Conservation (phyloP, 2,888 invertebrate species). For the Pharmacophagus antenor region DNA sequence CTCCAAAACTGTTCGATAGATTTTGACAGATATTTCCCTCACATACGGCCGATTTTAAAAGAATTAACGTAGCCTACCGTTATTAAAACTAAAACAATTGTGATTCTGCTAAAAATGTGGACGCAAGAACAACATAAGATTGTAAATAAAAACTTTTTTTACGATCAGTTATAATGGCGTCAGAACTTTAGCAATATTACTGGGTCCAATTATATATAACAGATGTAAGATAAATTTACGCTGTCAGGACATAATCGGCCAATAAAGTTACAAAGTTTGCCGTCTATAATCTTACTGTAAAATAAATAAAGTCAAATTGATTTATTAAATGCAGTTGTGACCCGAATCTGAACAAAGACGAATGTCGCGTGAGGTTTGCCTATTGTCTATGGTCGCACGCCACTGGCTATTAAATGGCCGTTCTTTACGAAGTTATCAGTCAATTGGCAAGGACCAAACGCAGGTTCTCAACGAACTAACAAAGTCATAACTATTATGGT, state of each 20-base stretch:
- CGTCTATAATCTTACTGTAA: neutral
- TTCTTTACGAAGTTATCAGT: neutral
- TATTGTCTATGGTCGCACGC: neutral
- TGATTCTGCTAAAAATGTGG: too few species aligned
- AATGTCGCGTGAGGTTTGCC: neutral
- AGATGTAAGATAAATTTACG: neutral
- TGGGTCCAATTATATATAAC: neutral
- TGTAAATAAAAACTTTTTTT: too few species aligned
- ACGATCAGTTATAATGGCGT: too few species aligned
- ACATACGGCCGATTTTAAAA: too few species aligned
- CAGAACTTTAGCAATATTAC: too few species aligned
- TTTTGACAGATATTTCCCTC: too few species aligned
- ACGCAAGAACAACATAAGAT: too few species aligned
- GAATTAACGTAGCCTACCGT: too few species aligned
- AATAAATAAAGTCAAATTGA: neutral
- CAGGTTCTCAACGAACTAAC: neutral
- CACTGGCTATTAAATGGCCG: neutral
- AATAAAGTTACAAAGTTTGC: neutral
- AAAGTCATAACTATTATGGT: neutral
- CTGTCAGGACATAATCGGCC: neutral
- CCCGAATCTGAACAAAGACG: neutral
- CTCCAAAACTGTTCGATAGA: too few species aligned
- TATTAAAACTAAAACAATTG: too few species aligned
- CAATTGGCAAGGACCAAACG: neutral
- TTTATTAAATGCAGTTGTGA: neutral